Conservation (phyloP, 2,888 invertebrate species). For the Noctua pronuba region DNA sequence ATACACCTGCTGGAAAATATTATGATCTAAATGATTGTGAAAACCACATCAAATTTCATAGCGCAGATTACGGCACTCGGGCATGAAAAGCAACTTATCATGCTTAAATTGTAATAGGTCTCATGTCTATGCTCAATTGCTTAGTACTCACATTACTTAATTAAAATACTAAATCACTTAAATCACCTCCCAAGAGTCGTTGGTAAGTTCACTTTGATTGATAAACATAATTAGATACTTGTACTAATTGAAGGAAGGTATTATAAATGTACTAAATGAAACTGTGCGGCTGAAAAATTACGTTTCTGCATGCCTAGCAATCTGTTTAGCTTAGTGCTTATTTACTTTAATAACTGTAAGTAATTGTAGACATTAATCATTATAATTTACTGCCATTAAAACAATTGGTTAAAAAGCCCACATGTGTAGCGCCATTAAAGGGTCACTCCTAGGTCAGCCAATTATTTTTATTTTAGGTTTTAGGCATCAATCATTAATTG, state of each 20-base stretch:
- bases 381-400: not conserved
- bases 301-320: not conserved
- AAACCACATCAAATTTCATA: not conserved
- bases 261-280: slow-evolving; percentile 13
- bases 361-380: slow-evolving; percentile 4
- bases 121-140: not conserved
- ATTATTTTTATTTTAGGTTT: not conserved
- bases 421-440: not conserved
- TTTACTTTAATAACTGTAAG: slow-evolving; percentile 12
- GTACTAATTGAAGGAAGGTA: not conserved
- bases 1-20: not conserved
- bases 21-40: not conserved
- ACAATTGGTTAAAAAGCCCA: not conserved
- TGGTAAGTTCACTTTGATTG: not conserved
- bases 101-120: not conserved
- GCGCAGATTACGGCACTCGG: no score
- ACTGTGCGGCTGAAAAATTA: slow-evolving; percentile 10
- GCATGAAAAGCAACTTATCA: not conserved
- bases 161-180: not conserved
- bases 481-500: not conserved
- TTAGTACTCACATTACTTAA: not conserved
- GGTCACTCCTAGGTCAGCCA: not conserved
- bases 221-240: not conserved
- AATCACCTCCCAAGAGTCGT: not conserved
- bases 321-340: not conserved